These are phyloP conservation scores for Mus minutoides DNA, from an alignment of 2,797 vertebrate genomes.

Conservation along the genomic window DNA sequence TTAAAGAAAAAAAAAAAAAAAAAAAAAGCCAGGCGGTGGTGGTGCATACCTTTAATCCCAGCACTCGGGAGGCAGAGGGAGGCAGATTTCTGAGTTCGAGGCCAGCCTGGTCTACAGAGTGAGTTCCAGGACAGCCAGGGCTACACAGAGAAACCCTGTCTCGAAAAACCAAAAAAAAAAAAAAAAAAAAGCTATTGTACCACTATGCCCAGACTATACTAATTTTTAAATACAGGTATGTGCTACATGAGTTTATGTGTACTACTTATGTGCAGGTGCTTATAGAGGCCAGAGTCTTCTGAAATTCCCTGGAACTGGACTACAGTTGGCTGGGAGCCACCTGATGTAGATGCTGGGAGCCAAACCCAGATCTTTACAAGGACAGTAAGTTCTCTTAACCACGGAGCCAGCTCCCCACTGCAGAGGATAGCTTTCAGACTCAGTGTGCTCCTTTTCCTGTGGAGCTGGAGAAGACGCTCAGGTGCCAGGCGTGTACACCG, in stretches of 20 bases:
- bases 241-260: not conserved
- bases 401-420: not conserved
- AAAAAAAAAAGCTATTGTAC: not conserved
- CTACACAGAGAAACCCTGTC: no score
- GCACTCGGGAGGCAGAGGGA: no score
- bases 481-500: not conserved
- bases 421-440: not conserved
- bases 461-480: not conserved
- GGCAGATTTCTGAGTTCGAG: no score
- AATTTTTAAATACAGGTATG: not conserved
- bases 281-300: not conserved
- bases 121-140: no score
- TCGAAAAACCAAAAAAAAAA: no score
- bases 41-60: no score
- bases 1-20: no score
- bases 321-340: not conserved
- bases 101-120: no score
- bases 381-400: not conserved
- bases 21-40: no score
- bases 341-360: not conserved
- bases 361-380: not conserved
- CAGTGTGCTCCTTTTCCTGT: not conserved
- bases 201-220: not conserved
- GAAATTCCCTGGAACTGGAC: not conserved
- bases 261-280: not conserved